Evolutionary conservation across 1,140 invertebrate species (phyloP).

Genomic region (Chlorops oryzae): DNA sequence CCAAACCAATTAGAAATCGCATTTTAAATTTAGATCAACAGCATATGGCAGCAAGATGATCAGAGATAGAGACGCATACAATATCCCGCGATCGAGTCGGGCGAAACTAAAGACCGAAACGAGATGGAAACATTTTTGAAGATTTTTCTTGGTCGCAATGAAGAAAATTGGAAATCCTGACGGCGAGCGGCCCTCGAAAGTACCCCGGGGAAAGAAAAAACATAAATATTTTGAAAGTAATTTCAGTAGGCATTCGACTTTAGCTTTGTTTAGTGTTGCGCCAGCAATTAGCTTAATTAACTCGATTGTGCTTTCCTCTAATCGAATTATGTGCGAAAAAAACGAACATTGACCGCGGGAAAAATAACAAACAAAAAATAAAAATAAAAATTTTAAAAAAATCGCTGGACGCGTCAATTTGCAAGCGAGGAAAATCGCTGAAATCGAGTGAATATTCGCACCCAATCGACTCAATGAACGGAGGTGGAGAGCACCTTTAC

Average conservation of each 20-base stretch:
- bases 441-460: constrained; percentile 4
- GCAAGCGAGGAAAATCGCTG: background rate
- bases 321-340: constrained; percentile 13
- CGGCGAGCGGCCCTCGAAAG: too few relatives aligned
- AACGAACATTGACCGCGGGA: constrained; percentile 4
- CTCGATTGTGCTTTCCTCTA: constrained; percentile 18
- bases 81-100: too few relatives aligned
- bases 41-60: background rate
- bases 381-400: background rate
- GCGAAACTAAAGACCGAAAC: background rate
- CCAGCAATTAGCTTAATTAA: constrained; percentile 19
- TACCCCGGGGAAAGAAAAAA: too few relatives aligned
- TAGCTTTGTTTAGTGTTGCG: constrained; percentile 18
- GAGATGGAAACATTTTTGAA: background rate
- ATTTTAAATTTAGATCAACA: constrained; percentile 9
- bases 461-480: background rate
- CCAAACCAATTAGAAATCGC: constrained; percentile 7
- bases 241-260: constrained; percentile 19
- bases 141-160: background rate
- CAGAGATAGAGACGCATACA: too few relatives aligned
- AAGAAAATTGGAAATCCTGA: background rate
- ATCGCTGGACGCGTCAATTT: background rate
- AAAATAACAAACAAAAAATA: background rate
- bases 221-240: constrained; percentile 20
- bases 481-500: background rate